Evolutionary conservation across 2,113 vertebrate genomes (phyloP), one percentile per base, ranked within the genome.

Genomic region (Albula glossodonta): DNA sequence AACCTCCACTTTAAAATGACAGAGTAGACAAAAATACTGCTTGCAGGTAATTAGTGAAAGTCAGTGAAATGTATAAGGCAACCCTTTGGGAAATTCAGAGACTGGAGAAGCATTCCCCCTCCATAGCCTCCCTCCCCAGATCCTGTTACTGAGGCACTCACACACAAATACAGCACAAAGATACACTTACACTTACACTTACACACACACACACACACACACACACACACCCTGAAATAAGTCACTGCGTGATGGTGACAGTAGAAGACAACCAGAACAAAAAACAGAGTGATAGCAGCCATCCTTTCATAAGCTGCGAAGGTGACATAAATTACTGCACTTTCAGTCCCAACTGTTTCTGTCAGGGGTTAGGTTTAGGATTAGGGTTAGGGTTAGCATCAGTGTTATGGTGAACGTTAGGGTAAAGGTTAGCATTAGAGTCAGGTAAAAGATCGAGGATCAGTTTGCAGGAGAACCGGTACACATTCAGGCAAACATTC

Each of bases 141-240:
- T 7, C 70, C 25, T n/a, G 22, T 41, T n/a, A 77, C 70, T 25
- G 70, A 17, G 22, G 25, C 17, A 77, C 70, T 5, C 12, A n/a
- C 66, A 70, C 66, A 85, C 88, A 92, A 88, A 91, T 85, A 91
- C 87, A 86, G 31, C 63, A 88, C 86, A 86, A 50, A 78, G 86
- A 52, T 81, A 88, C 53, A 77, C 53, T 31, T 41, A 83, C 81
- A 60, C 81, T 31, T 52, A 25, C 52, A 85, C 50, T 48, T 53
- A 63, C 78, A 60, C 48, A 80, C 31, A 85, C 53, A 86, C 63
- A 86, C 84, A 85, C 80, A 84, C 50, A 78, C 81, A 83, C 78
- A 84, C 41, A 79, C 52, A 51, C 10, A 80, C 19, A 66, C 49
- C n/a, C 49, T 22, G 13, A 77, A 15, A 84, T 25, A 51, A 50